phyloP scores from a whole-genome alignment of 2,888 invertebrate species.

The Cynaeus angustus region DNA sequence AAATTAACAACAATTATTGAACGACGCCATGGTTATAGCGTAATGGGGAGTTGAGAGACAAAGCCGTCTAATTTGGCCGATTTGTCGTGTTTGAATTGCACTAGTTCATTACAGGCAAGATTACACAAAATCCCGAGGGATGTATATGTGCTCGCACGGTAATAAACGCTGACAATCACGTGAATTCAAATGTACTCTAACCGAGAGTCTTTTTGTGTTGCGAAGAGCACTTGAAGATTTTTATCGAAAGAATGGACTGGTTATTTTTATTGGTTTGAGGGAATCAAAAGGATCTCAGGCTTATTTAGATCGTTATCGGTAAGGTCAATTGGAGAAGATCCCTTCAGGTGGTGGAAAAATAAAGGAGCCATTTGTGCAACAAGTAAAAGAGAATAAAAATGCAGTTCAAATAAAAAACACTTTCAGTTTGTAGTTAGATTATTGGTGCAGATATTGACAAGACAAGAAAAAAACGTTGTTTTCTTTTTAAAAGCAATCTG shows the following conservation, averaged over 20 bases:
- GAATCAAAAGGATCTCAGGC: not conserved
- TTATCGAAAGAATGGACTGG: not conserved
- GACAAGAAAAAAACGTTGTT: too few relatives aligned
- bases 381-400: too few relatives aligned
- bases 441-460: too few relatives aligned
- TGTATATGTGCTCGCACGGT: slow-evolving; percentile 4
- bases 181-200: slow-evolving; percentile 6
- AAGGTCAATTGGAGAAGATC: too few relatives aligned
- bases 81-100: slow-evolving; percentile 27
- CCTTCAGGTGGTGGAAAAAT: too few relatives aligned
- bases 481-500: too few relatives aligned
- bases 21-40: slow-evolving; percentile 14
- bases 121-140: not conserved
- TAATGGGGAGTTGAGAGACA: slow-evolving; percentile 20
- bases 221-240: not conserved
- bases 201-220: slow-evolving; percentile 6
- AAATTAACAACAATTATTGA: slow-evolving; percentile 31
- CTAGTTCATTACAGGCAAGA: slow-evolving; percentile 15
- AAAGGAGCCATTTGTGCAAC: too few relatives aligned
- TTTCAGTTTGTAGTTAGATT: too few relatives aligned
- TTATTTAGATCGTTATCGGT: too few relatives aligned
- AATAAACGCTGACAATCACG: slow-evolving; percentile 3
- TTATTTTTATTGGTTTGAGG: not conserved
- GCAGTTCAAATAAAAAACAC: too few relatives aligned
- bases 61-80: slow-evolving; percentile 28